Percentiles rank a stretch among this genome's conserved stretches.
These are phyloP conservation scores for Penaeus chinensis DNA, from an alignment of 1,140 invertebrate genomes.

Conservation along the genomic window DNA sequence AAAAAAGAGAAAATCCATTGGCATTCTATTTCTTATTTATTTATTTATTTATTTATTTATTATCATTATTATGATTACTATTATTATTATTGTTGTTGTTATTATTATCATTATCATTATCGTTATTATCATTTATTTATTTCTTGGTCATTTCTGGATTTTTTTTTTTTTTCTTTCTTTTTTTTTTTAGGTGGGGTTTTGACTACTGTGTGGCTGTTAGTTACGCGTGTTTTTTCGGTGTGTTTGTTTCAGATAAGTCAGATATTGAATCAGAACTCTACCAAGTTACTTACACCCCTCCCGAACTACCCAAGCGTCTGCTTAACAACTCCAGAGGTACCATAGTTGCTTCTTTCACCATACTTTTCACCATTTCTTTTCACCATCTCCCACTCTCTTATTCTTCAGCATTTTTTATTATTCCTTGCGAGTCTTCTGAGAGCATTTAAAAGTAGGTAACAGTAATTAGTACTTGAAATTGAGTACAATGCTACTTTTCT, in stretches of 20 bases:
- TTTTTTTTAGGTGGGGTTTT: constrained; percentile 28
- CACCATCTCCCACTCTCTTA: background rate
- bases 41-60: no score
- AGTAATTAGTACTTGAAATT: background rate
- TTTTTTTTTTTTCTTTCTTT: constrained; percentile 4
- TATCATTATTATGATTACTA: no score
- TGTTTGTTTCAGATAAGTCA: constrained; percentile 62
- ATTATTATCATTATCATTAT: no score
- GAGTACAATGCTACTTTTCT: no score
- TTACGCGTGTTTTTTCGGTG: constrained; percentile 58
- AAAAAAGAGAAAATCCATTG: no score
- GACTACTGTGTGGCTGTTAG: constrained; percentile 61
- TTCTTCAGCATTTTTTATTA: constrained; percentile 16
- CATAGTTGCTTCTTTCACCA: background rate
- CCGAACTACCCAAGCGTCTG: constrained; percentile 59
- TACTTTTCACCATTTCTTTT: constrained; percentile 4
- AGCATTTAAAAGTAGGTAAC: constrained; percentile 2
- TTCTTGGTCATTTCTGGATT: constrained; percentile 4
- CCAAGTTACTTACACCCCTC: constrained; percentile 62
- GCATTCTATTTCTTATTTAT: no score
- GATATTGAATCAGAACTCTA: constrained; percentile 61
- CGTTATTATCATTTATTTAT: background rate
- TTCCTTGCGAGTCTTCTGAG: constrained; percentile 19
- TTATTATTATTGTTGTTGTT: no score
- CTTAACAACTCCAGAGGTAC: constrained; percentile 60